Conservation (phyloP, 2,888 invertebrate genomes). For the Thymelicus lineola region DNA sequence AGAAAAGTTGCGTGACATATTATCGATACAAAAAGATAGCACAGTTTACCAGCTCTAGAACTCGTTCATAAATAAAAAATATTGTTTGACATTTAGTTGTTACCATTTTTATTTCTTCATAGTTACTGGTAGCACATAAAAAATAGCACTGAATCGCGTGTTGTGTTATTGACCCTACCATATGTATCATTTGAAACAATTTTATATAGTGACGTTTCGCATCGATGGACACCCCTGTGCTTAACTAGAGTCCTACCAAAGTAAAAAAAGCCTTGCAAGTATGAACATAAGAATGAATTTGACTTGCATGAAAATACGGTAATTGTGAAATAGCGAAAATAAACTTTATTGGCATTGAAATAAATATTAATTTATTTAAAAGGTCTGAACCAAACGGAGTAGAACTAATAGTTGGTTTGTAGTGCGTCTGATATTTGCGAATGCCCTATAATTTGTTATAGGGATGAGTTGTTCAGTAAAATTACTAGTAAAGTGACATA, state of each 20-base stretch:
- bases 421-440: constrained; percentile 18
- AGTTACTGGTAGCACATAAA: neutral
- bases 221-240: constrained; percentile 30
- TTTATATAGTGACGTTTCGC: constrained; percentile 27
- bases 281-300: neutral
- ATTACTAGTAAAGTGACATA: too few species aligned
- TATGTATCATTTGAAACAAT: constrained; percentile 24
- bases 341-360: neutral
- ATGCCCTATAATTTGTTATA: neutral
- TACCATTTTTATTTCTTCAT: neutral
- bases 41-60: neutral
- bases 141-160: neutral
- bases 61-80: neutral
- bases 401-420: constrained; percentile 22
- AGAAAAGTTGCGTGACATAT: too few species aligned
- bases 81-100: neutral
- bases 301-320: neutral
- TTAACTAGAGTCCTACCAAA: neutral
- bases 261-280: neutral
- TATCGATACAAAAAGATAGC: too few species aligned
- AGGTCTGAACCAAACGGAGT: constrained; percentile 5
- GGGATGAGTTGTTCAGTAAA: too few species aligned
- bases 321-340: neutral
- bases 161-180: constrained; percentile 21
- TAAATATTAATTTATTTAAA: constrained; percentile 8